These are phyloP conservation scores for Chitala chitala DNA, from an alignment of 2,113 vertebrate species.

Conservation along the genomic window DNA sequence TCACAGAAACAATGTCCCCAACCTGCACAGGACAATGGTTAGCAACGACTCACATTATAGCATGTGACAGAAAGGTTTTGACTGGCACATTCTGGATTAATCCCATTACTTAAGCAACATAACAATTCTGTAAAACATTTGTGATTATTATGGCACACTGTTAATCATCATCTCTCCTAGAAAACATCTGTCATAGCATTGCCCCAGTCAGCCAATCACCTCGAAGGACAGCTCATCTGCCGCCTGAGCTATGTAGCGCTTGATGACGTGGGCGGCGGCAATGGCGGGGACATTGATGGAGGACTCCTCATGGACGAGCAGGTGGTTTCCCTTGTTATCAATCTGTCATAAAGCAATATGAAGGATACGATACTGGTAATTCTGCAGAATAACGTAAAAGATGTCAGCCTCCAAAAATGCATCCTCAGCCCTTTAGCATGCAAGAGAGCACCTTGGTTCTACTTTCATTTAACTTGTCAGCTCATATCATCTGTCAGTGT, in stretches of 20 bases:
- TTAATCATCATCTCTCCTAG: background rate
- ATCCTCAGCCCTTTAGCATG: too few species aligned
- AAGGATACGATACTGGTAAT: background rate
- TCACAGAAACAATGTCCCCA: conserved; percentile 97
- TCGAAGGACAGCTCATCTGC: conserved; percentile 93
- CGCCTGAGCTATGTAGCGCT: conserved; percentile 91
- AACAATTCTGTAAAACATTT: background rate
- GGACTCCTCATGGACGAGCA: conserved; percentile 92
- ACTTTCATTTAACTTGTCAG: too few species aligned
- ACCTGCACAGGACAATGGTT: conserved; percentile 63
- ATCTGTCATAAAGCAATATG: conserved; percentile 58
- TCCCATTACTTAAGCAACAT: background rate
- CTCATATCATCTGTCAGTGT: too few species aligned
- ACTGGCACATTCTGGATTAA: too few species aligned
- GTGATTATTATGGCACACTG: background rate
- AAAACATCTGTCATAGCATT: background rate
- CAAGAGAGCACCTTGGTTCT: too few species aligned
- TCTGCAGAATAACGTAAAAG: too few species aligned
- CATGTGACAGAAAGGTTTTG: too few species aligned
- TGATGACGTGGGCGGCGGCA: conserved; percentile 94
- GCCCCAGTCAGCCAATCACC: conserved; percentile 55
- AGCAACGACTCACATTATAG: background rate
- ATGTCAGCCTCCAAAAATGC: too few species aligned
- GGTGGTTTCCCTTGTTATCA: conserved; percentile 96
- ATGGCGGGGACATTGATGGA: conserved; percentile 97